Base-by-base conservation (phyloP, 2,797 vertebrate genomes). In the Mallotus villosus region DNA sequence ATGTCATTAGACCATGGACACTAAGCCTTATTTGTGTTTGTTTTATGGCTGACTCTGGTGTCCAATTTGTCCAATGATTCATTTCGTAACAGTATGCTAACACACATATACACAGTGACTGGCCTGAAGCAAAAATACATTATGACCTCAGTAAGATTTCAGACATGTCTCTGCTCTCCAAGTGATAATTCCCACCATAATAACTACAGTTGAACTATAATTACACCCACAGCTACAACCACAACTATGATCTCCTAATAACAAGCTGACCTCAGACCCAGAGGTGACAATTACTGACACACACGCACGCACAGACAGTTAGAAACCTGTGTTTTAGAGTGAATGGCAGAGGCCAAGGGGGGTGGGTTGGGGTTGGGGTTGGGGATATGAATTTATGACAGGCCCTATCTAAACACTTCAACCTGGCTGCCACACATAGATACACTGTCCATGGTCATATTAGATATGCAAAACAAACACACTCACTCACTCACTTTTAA, bases 141-240 rank as follows among this genome's bases (percentile, higher is more conserved):
- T 88, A 81, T 92, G 90, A 92, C 87, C 88, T 89, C 81, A 92
- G 85, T 84, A 72, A 65, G 77, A 84, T 87, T 86, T 88, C 84
- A 83, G 81, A 74, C 87, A 88, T 71, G 85, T 82, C 84, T 90
- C 83, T 60, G 73, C 83, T 79, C 82, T 73, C 61, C 63, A 77
- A 79, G 84, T 79, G 87, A 89, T 88, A 86, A 87, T 82, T 86
- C 84, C 70, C 81, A 88, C 88, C 87, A 77, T 90, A 91, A 91
- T 90, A 90, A 90, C 86, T 86, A 86, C 82, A 84, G 87, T 80
- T 73, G 78, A 76, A 74, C 70, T 12, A 80, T 88, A 90, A 91
- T 91, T 88, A 91, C 87, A 89, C 82, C 74, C 74, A 62, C 78
- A 68, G 81, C 80, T 74, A 77, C 79, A 77, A 81, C 63, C 81